Percentiles rank a stretch among this genome's conserved stretches.
Evolutionary conservation across 2,797 vertebrate genomes (phyloP).

Genomic region (Chiloscyllium punctatum): DNA sequence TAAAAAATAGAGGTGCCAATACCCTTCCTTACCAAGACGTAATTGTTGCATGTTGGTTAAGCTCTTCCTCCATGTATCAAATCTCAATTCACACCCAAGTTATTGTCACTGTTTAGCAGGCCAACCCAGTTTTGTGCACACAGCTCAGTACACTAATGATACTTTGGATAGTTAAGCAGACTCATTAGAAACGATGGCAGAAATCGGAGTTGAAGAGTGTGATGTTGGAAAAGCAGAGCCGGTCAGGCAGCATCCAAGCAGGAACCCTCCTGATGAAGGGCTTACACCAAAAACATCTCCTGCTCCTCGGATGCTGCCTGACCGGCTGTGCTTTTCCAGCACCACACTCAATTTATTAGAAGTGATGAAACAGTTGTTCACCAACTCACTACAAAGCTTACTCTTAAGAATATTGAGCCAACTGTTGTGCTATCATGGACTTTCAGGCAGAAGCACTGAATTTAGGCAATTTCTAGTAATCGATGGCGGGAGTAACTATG

Average conservation of each 20-base stretch:
- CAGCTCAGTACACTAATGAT: neutral
- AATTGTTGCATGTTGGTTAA: neutral
- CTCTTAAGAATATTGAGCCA: neutral
- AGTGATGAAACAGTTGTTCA: neutral
- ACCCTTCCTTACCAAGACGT: too few relatives aligned
- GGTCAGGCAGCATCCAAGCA: too few relatives aligned
- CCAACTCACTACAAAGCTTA: neutral
- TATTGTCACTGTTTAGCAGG: neutral
- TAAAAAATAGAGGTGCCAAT: too few relatives aligned
- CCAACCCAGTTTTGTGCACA: neutral
- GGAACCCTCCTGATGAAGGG: too few relatives aligned
- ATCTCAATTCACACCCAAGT: neutral
- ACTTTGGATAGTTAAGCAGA: neutral
- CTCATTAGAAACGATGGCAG: neutral
- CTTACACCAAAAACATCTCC: too few relatives aligned
- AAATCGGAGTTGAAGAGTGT: too few relatives aligned
- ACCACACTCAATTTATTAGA: too few relatives aligned
- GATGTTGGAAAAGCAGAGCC: too few relatives aligned
- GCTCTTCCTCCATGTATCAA: neutral
- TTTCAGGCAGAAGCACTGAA: neutral
- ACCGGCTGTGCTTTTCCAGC: too few relatives aligned
- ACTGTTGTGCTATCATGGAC: neutral
- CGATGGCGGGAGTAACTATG: too few relatives aligned
- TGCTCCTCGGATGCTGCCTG: too few relatives aligned
- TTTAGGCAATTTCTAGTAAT: neutral